phyloP scores from a whole-genome alignment of 1,140 invertebrate species.

The Dreissena polymorpha region DNA sequence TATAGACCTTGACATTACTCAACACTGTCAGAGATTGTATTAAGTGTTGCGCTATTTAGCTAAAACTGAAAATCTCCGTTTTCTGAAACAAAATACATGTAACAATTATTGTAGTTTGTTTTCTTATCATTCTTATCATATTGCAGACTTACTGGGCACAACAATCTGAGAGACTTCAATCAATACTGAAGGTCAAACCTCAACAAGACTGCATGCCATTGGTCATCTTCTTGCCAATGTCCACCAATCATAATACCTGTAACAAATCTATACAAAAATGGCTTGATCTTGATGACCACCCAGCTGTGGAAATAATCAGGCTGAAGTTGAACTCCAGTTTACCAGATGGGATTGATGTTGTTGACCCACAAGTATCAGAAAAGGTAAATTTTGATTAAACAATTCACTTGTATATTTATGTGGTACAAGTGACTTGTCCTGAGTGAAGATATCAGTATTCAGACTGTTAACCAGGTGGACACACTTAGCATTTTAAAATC shows the following conservation, averaged over 20 bases:
- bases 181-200: constrained; percentile 66
- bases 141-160: constrained; percentile 68
- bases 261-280: constrained; percentile 41
- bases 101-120: too few species aligned
- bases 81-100: too few species aligned
- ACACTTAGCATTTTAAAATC: too few species aligned
- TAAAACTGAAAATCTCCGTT: too few species aligned
- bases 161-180: constrained; percentile 59
- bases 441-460: too few species aligned
- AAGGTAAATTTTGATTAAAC: constrained; percentile 35
- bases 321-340: constrained; percentile 28
- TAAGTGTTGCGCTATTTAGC: too few species aligned
- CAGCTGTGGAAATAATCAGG: constrained; percentile 52
- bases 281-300: constrained; percentile 59
- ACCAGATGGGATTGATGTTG: constrained; percentile 44
- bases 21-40: too few species aligned
- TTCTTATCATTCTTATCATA: too few species aligned
- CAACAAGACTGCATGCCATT: constrained; percentile 65
- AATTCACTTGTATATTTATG: neutral
- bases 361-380: constrained; percentile 54
- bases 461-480: too few species aligned
- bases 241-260: constrained; percentile 49
- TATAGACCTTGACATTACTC: too few species aligned
- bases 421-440: neutral
- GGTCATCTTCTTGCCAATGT: constrained; percentile 63